Evolutionary conservation across 2,113 vertebrate genomes (phyloP).

Genomic region (Neolamprologus devosi): DNA sequence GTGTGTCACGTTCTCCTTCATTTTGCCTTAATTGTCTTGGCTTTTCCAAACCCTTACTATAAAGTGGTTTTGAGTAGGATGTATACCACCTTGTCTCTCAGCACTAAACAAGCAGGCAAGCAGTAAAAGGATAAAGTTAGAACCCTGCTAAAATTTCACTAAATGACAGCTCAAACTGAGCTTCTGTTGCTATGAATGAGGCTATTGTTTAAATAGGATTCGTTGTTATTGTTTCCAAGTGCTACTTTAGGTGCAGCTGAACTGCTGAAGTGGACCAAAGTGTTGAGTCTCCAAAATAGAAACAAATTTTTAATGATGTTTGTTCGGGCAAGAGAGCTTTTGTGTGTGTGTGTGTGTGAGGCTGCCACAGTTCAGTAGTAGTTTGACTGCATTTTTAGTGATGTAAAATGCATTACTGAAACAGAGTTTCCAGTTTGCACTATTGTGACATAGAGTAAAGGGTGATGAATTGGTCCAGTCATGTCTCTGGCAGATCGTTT

Average conservation of each 20-base stretch:
- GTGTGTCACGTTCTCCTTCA: constrained; percentile 40
- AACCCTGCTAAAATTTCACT: constrained; percentile 12
- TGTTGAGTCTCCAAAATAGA: constrained; percentile 10
- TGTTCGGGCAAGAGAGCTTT: constrained; percentile 1
- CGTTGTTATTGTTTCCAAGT: constrained; percentile 59
- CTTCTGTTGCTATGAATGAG: constrained; percentile 40
- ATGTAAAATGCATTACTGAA: not conserved
- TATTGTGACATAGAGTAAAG: constrained; percentile 20
- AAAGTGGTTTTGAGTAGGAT: constrained; percentile 41
- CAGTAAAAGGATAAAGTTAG: constrained; percentile 48
- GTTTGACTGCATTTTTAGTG: not conserved
- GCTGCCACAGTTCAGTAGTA: not conserved
- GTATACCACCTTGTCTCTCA: constrained; percentile 36
- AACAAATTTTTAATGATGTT: constrained; percentile 36
- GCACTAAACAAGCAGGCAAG: constrained; percentile 47
- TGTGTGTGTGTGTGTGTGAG: not conserved
- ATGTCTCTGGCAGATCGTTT: constrained; percentile 32
- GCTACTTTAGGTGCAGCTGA: constrained; percentile 11
- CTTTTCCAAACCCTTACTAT: constrained; percentile 59
- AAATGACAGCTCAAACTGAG: constrained; percentile 20
- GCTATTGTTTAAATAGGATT: constrained; percentile 48
- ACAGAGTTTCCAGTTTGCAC: not conserved
- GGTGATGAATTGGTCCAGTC: constrained; percentile 29
- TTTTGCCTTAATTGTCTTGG: constrained; percentile 53
- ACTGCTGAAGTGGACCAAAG: constrained; percentile 28